Base-by-base conservation (phyloP, 2,888 invertebrate species). In the Trachelus iudaicus region DNA sequence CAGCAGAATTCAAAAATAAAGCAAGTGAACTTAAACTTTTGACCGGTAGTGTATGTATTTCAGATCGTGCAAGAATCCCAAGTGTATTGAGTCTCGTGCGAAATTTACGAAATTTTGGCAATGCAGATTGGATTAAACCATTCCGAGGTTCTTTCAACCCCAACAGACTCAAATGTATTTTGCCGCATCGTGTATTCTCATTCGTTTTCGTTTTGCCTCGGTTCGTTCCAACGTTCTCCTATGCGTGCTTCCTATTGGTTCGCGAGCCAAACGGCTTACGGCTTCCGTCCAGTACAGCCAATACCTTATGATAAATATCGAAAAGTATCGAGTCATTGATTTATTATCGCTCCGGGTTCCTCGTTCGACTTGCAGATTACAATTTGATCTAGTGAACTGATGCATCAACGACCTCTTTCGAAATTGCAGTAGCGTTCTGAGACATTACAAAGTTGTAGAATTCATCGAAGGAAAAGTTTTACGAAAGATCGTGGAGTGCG, bases 231-330 rank as follows among this genome's bases (percentile, higher is more conserved):
- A 34, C 30, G 31, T 34, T 33, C 30, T n/a, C 2, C 71, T 15
- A 31, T 34, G 71, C 31, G 71, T 71, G 23, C 23, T 56, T 56
- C 56, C 56, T 56, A 73, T 78, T 76, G 76, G 30, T 76, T 69
- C 37, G 34, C 74, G 68, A 76, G 79, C 79, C 79, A 80, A 80
- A 80, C 76, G 76, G 71, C 73, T 69, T 34, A 37, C 68, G 73
- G 76, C 74, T 80, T 80, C 76, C 71, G 69, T 69, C 74, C 71
- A 56, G 73, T 76, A 75, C 15, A 34, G 68, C 76, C 74, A 74
- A 76, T 76, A 76, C 73, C 69, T 73, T 40, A 71, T 75, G 76
- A 79, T 79, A 80, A 80, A 80, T 76, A 79, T 79, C 69, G 74
- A 76, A 31, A 68, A 75, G 71, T 56, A 56, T 56, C 56, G 23